Base-by-base conservation (phyloP, 2,888 invertebrate species). In the Ctenicera cuprea region DNA sequence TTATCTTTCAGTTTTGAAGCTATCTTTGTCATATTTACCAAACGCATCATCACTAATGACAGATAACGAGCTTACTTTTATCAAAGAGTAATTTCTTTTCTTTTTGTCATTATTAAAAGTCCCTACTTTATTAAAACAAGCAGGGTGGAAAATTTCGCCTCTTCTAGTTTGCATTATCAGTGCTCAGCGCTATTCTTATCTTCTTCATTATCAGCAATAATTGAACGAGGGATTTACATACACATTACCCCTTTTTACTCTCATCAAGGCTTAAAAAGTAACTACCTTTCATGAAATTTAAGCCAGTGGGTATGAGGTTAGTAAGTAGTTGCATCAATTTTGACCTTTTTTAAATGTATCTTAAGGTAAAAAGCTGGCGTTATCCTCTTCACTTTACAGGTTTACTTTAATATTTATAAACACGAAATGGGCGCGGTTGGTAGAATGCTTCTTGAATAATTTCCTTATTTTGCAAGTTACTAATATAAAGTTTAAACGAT, bases 391-490 rank as follows among this genome's bases (percentile, higher is more conserved):
- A 22, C 38, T 11, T 20, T n/a, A 11, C 12, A 16, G 16, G 61
- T 61, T 61, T 41, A 41, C 38, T 38, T 61, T 61, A 37, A 61
- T 18, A 52, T 22, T 20, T 26, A 38, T 22, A 41, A 59, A 59
- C 37, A 59, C 38, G 37, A 5, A 16, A 37, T 11, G 16, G 16
- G 38, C 20, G 57, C 30, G 12, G 37, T 20, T 12, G 11, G 0
- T 37, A 7, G 11, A n/a, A 22, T 26, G 12, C 22, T 61, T 38
- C 61, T 38, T 16, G 30, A 37, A n/a, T 38, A 22, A 38, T 61
- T 41, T 18, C 9, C 41, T 37, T 38, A 61, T 61, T 61, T 61
- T 61, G 61, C 33, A n/a, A 37, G 63, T 63, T 63, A 43, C 20
- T 41, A 43, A 43, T 12, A 43, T 26, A 62, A 18, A 43, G 43